phyloP scores from a whole-genome alignment of 2,113 vertebrate species.

The Cisticola juncidis region DNA sequence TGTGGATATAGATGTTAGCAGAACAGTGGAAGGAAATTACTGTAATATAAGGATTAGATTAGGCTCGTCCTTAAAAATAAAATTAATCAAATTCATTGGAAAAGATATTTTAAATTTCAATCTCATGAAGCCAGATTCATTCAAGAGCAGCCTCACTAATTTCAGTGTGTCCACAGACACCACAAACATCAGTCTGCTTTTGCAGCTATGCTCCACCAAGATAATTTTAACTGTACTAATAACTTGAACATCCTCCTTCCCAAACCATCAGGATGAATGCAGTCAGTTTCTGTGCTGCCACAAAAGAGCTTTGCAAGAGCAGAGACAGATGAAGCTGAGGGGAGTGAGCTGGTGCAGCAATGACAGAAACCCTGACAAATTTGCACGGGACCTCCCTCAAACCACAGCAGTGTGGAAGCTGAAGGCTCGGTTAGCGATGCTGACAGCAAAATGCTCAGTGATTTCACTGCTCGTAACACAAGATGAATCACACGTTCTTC shows the following conservation, averaged over 20 bases:
- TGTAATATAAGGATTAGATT: background rate
- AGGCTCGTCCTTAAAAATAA: background rate
- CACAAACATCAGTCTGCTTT: background rate
- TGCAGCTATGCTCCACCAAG: background rate
- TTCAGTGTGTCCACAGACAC: background rate
- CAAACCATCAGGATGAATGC: background rate
- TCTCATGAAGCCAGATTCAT: background rate
- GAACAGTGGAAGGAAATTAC: background rate
- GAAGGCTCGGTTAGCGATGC: accelerated
- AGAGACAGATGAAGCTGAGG: background rate
- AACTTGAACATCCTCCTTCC: background rate
- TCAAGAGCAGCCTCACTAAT: background rate
- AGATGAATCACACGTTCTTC: background rate
- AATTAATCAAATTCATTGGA: background rate
- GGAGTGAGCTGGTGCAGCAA: background rate
- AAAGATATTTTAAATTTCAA: background rate
- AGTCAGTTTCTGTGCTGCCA: background rate
- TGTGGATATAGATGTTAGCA: background rate
- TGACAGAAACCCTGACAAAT: background rate
- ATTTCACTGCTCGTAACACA: background rate
- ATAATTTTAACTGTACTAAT: background rate
- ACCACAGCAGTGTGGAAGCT: accelerated
- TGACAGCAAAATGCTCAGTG: background rate
- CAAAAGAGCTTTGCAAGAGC: background rate
- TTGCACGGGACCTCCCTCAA: background rate